Evolutionary conservation across 1,140 invertebrate genomes (phyloP).

Genomic region (Zelostemma sp.): DNA sequence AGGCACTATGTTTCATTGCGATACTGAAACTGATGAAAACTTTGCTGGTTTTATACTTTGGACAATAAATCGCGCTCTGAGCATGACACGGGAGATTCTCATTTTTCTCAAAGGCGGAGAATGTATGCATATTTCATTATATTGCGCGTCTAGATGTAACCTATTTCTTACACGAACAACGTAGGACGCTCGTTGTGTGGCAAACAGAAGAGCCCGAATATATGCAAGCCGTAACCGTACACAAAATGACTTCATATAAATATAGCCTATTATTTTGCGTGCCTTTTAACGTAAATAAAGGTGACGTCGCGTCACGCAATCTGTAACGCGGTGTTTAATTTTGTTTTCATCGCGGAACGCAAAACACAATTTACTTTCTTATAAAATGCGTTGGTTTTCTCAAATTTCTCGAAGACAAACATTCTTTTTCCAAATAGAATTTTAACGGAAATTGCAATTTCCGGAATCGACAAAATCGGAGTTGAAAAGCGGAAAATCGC

Average conservation of each 20-base stretch:
- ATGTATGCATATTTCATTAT: constrained; percentile 49
- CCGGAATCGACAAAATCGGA: no score
- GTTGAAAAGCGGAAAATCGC: no score
- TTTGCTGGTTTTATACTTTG: constrained; percentile 37
- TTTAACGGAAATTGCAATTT: no score
- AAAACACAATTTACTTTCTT: constrained; percentile 18
- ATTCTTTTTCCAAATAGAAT: no score
- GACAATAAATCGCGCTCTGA: constrained; percentile 42
- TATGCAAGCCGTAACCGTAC: constrained; percentile 22
- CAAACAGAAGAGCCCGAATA: constrained; percentile 31
- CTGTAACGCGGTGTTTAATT: neutral
- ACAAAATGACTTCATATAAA: constrained; percentile 30
- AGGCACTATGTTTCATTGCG: constrained; percentile 38
- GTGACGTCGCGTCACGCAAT: neutral
- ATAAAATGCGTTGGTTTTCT: no score
- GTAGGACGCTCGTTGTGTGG: constrained; percentile 17
- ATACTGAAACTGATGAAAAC: constrained; percentile 37
- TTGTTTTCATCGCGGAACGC: neutral
- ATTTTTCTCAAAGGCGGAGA: constrained; percentile 41
- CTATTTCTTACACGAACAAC: constrained; percentile 38
- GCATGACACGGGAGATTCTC: constrained; percentile 41
- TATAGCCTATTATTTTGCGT: constrained; percentile 8
- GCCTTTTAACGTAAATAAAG: neutral
- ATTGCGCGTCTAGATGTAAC: constrained; percentile 34
- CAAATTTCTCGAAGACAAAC: no score